Base-by-base conservation (phyloP, 2,888 invertebrate genomes). In the Cremastinae sp. region DNA sequence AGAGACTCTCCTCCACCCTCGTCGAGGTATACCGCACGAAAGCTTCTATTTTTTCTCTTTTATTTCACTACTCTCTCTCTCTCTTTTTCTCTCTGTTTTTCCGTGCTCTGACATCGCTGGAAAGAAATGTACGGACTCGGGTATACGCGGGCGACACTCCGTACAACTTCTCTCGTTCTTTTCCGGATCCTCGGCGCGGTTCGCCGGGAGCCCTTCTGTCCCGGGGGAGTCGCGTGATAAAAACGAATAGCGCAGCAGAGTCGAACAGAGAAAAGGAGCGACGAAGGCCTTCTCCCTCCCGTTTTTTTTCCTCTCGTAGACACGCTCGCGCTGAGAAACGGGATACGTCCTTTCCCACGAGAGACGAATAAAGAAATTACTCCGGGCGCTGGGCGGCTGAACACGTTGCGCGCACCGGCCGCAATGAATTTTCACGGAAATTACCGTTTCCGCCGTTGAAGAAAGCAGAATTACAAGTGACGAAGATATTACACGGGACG, bases 361-460 rank as follows among this genome's bases (percentile, higher is more conserved):
- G 81, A 83, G 81, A 78, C 82, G 85, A 89, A 88, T 89, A 89
- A 89, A 89, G 86, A 88, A 89, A 89, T 89, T 88, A 89, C 87
- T 83, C 81, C 78, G 78, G 80, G 74, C 81, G 78, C 83, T 82
- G 28, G 34, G 64, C 56, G 34, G 12, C 18, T 41, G 20, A 41
- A 28, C 16, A 41, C 22, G 20, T 22, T 18, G 28, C 8, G 43
- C 56, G 43, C n/a, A 28, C 82, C 59, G 18, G 82, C 81, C 80
- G 80, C 84, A 80, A 84, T 84, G 84, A 84, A 86, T 86, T 84
- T 80, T 20, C 9, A 51, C 45, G 7, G 8, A 28, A 49, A 53
- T 61, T 54, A 53, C 54, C 43, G 66, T 73, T 49, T 41, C 54
- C 58, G 20, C 51, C 53, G 5, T 49, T 12, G 38, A 65, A 56